Evolutionary conservation across 1,140 invertebrate species (phyloP).

Genomic region (Drosophila kanapiae): DNA sequence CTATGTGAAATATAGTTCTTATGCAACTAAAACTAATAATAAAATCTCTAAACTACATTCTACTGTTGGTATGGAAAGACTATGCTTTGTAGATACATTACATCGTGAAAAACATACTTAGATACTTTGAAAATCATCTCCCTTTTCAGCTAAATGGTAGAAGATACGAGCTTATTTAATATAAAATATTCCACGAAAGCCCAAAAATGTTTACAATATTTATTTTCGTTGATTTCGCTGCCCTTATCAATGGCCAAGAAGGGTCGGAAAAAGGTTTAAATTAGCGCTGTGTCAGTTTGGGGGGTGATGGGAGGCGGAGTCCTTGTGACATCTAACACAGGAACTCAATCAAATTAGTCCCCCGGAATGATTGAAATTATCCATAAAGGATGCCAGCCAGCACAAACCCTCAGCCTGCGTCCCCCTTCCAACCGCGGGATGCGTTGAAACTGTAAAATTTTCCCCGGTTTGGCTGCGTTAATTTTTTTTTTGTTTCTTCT

Average conservation of each 20-base stretch:
- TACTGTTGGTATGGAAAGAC: too few relatives aligned
- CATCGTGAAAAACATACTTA: not conserved
- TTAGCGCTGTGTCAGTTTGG: slow-evolving; percentile 19
- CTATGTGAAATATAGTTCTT: not conserved
- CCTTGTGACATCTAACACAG: slow-evolving; percentile 66
- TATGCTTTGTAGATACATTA: not conserved
- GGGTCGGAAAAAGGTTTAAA: slow-evolving; percentile 44
- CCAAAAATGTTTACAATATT: not conserved
- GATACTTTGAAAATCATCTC: not conserved
- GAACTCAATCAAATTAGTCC: slow-evolving; percentile 80
- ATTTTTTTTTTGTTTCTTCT: slow-evolving; percentile 5
- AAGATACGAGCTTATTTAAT: not conserved
- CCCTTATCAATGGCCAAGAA: not conserved
- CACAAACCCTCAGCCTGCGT: not conserved
- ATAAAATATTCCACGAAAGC: not conserved
- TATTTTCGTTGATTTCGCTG: not conserved
- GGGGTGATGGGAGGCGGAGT: not conserved
- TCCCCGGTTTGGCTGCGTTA: slow-evolving; percentile 29
- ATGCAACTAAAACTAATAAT: not conserved
- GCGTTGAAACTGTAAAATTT: slow-evolving; percentile 55
- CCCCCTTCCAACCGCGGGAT: not conserved
- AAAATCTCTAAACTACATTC: not conserved
- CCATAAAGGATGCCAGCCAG: not conserved
- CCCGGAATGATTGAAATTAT: slow-evolving; percentile 31
- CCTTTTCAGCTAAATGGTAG: not conserved